Evolutionary conservation across 2,113 vertebrate genomes (phyloP).

Genomic region (Gobiocypris rarus): DNA sequence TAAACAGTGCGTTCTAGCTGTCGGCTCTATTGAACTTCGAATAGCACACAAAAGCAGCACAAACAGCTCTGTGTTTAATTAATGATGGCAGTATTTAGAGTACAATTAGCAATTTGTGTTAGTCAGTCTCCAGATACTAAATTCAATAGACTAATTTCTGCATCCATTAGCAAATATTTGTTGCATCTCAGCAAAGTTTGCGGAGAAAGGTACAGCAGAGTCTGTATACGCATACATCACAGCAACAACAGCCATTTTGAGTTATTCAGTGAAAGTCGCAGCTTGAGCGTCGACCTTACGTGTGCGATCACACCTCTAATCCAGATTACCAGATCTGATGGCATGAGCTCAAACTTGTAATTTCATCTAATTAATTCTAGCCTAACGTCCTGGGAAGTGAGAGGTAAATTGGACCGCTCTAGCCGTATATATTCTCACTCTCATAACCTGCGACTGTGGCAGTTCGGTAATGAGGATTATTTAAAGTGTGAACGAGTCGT

Average conservation of each 20-base stretch:
- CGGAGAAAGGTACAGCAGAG: background rate
- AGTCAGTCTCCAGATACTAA: slow-evolving; percentile 26
- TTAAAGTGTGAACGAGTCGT: slow-evolving; percentile 63
- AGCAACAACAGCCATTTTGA: background rate
- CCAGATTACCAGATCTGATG: slow-evolving; percentile 24
- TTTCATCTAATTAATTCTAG: slow-evolving; percentile 39
- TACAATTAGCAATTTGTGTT: slow-evolving; percentile 23
- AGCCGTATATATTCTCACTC: slow-evolving; percentile 47
- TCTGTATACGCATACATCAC: background rate
- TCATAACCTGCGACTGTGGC: slow-evolving; percentile 51
- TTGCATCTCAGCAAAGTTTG: slow-evolving; percentile 17
- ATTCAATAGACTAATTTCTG: slow-evolving; percentile 28
- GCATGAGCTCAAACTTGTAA: slow-evolving; percentile 12
- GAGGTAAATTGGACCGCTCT: slow-evolving; percentile 38
- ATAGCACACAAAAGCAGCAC: slow-evolving; percentile 18
- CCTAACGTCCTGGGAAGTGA: slow-evolving; percentile 33
- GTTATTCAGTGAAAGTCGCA: background rate
- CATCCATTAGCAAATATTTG: slow-evolving; percentile 38
- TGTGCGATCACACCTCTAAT: slow-evolving; percentile 30
- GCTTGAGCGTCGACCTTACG: background rate
- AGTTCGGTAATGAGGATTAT: slow-evolving; percentile 63
- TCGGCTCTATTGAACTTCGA: slow-evolving; percentile 3
- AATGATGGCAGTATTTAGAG: slow-evolving; percentile 35
- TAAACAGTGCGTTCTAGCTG: background rate
- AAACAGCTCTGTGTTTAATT: slow-evolving; percentile 36